Base-by-base conservation (phyloP, 2,888 invertebrate genomes). In the Anodontia alba region DNA sequence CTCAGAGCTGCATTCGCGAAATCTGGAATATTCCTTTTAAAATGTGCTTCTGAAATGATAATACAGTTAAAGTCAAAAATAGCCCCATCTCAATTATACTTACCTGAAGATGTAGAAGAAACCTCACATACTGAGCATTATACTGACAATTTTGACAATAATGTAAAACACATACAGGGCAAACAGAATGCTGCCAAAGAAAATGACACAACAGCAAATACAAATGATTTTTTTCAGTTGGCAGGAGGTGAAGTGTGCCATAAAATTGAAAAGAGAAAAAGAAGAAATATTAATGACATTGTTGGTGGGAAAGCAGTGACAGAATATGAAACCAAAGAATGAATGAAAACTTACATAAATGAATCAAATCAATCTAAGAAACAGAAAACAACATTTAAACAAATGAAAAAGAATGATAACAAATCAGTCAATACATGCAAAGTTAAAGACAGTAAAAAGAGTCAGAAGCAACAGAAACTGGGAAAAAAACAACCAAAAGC, bases 1-100 rank as follows among this genome's bases (percentile, higher is more conserved):
- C 54, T 80, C 15, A 54, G 57, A 36, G 36, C 76, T 29, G 72
- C 73, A 1, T 80, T 80, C 20, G 51, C 51, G 12, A 51, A 51
- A n/a, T 5, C 51, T 15, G 42, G 42, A 42, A 42, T 42, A 42
- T 42, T 42, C 15, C 42, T 15, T 10, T 42, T 7, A 7, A 42
- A 42, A 15, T 10, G 8, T 42, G 42, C 42, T 42, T 10, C 42
- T 42, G 8, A 42, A 42, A 15, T 42, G 15, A 42, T 42, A n/a
- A n/a, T n/a, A n/a, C n/a, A n/a, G n/a, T 42, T 42, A 42, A 7
- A 29, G 29, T 29, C 26, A 29, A 57, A 57, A 29, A 57, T 57
- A 23, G 26, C 29, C 10, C 57, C 57, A 57, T 57, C 57, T 57
- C 26, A 57, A 17, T 29, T 57, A 29, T 57, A 57, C 57, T 29